phyloP scores from a whole-genome alignment of 2,888 invertebrate species.

The Argyresthia goedartella region DNA sequence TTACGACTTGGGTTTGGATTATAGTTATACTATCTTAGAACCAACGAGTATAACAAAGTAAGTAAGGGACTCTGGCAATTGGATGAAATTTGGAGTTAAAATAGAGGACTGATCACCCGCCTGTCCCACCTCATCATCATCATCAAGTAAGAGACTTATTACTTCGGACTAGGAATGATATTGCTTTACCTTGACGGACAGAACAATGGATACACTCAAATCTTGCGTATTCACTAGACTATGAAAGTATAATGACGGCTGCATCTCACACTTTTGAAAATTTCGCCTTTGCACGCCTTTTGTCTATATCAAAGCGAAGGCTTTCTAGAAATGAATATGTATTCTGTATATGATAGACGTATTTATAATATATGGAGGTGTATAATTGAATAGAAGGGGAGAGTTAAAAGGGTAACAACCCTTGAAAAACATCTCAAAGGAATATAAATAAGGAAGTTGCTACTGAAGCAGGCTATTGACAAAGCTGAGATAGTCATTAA shows the following conservation, averaged over 20 bases:
- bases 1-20: too few species aligned
- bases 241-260: conserved; percentile 62
- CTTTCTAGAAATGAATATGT: not conserved
- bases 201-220: conserved; percentile 28
- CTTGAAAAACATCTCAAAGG: not conserved
- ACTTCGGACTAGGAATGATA: not conserved
- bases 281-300: conserved; percentile 19
- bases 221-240: conserved; percentile 51
- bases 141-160: not conserved
- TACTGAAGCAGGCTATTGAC: too few species aligned
- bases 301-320: conserved; percentile 10
- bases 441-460: not conserved
- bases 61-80: too few species aligned
- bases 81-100: too few species aligned
- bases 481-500: too few species aligned
- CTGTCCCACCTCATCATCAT: too few species aligned
- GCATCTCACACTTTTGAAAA: conserved; percentile 21
- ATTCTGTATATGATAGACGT: too few species aligned
- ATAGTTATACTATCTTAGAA: too few species aligned
- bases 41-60: too few species aligned
- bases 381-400: too few species aligned
- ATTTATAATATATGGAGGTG: too few species aligned
- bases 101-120: too few species aligned
- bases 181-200: conserved; percentile 36
- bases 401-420: not conserved